Evolutionary conservation across 1,140 invertebrate genomes (phyloP).

Genomic region (Drosophila virilis): DNA sequence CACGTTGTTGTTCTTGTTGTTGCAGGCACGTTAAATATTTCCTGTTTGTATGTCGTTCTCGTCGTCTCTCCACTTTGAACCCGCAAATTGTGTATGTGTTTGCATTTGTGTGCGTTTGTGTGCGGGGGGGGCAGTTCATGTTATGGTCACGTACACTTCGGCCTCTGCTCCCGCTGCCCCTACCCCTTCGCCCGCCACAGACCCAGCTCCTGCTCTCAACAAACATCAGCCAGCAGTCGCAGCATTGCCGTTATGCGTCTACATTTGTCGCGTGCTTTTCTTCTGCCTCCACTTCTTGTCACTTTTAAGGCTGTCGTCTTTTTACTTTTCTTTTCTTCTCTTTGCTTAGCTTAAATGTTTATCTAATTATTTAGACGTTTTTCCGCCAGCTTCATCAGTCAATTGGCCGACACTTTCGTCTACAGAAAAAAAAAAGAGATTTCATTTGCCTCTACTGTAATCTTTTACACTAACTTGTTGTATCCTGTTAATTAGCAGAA

Average conservation of each 20-base stretch:
- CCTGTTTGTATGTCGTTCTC: constrained; percentile 71
- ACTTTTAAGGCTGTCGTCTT: constrained; percentile 48
- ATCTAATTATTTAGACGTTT: constrained; percentile 79
- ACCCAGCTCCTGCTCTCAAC: constrained; percentile 23
- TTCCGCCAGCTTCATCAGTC: constrained; percentile 20
- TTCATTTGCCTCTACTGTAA: constrained; percentile 61
- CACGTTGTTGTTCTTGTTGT: constrained; percentile 51
- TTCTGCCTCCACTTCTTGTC: constrained; percentile 29
- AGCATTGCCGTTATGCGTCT: constrained; percentile 49
- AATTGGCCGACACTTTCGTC: constrained; percentile 29
- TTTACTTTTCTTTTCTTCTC: constrained; percentile 50
- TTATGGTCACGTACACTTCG: constrained; percentile 71
- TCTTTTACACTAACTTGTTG: constrained; percentile 15
- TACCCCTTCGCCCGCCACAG: not conserved
- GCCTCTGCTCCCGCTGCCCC: constrained; percentile 16
- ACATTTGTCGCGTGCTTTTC: constrained; percentile 39
- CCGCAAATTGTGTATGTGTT: constrained; percentile 59
- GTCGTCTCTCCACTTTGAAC: constrained; percentile 57
- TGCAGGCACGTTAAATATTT: constrained; percentile 81
- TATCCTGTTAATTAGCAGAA: constrained; percentile 7
- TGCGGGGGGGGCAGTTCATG: constrained; percentile 67
- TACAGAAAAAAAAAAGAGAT: constrained; percentile 41
- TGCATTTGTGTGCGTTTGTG: constrained; percentile 19
- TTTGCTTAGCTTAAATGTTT: constrained; percentile 70
- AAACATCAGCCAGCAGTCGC: constrained; percentile 17